Evolutionary conservation across 2,888 invertebrate species (phyloP).

Genomic region (Perizoma flavofasciatum): DNA sequence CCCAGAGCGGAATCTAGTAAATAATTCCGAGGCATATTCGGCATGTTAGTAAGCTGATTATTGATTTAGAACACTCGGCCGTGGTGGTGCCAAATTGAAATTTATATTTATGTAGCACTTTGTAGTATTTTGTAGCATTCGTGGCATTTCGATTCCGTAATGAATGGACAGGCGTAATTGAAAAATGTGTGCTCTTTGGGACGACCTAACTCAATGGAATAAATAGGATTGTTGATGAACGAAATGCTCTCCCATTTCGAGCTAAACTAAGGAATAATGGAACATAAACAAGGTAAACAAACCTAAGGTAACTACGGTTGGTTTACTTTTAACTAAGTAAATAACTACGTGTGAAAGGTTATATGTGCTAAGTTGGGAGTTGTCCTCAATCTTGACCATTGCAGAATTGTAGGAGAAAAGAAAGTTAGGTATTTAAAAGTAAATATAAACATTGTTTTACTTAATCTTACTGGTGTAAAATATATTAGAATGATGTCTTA

Average conservation of each 20-base stretch:
- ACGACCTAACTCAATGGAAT: conserved; percentile 14
- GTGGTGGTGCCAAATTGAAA: conserved; percentile 36
- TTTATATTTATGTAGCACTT: conserved; percentile 39
- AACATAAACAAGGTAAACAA: neutral
- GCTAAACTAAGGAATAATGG: neutral
- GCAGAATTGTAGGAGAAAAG: no score
- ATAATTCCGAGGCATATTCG: conserved; percentile 42
- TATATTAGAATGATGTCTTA: no score
- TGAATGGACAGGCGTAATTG: conserved; percentile 40
- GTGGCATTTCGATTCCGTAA: conserved; percentile 32
- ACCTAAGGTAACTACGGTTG: neutral
- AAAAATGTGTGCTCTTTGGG: conserved; percentile 35
- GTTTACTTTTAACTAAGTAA: no score
- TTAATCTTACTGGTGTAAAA: no score
- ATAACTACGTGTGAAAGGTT: no score
- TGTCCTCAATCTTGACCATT: no score
- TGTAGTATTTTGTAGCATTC: conserved; percentile 15
- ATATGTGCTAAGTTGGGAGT: no score
- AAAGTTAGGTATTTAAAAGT: no score
- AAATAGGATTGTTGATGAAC: conserved; percentile 25
- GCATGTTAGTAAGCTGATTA: conserved; percentile 41
- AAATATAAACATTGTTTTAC: no score
- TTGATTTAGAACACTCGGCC: conserved; percentile 44
- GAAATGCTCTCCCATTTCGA: conserved; percentile 4
- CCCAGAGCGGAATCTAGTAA: conserved; percentile 29